Evolutionary conservation across 2,888 invertebrate genomes (phyloP), one percentile per base, ranked within the genome.

Genomic region (Prenolepis imparis): DNA sequence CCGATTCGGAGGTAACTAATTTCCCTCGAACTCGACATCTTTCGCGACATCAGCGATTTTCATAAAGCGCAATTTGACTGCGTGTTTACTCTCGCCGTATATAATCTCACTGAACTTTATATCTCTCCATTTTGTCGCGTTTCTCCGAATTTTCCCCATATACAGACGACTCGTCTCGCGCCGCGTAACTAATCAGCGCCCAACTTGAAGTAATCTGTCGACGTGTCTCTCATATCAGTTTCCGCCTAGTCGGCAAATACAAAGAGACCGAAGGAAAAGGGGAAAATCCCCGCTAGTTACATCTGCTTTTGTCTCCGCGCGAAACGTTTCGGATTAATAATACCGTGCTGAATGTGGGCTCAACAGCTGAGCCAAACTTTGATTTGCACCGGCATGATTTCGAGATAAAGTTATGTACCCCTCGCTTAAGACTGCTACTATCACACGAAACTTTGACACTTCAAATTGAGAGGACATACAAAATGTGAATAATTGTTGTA

Each of bases 121-220:
- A 28, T 28, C 28, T 57, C 59, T 59, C 12, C 78, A 18, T 80
- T 73, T 36, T 44, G 59, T 61, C 59, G 36, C 72, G 59, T 44
- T 57, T 68, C 32, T 28, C 21, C 39, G 39, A 28, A 15, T 15
- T 77, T 21, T 77, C 55, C 48, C 41, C 57, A 36, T 24, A 72
- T 57, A 32, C 41, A 32, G 5, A 9, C 15, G 24, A n/a, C n/a
- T n/a, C 52, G 39, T 41, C 57, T 41, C 57, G 70, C 52, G 24
- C n/a, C 68, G 8, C n/a, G 52, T 48, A n/a, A 41, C 73, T 86
- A 86, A 86, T 86, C 67, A 86, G 75, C 44, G 77, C 57, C 52
- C 78, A 81, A 84, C 73, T 86, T 81, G 80, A 70, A 86, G 83
- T 80, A 83, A 86, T 86, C 85, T 80, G 73, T 72, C 73, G 68